Percentiles rank a stretch among this genome's conserved stretches.
phyloP scores from a whole-genome alignment of 2,113 vertebrate species.

The Dascyllus trimaculatus region DNA sequence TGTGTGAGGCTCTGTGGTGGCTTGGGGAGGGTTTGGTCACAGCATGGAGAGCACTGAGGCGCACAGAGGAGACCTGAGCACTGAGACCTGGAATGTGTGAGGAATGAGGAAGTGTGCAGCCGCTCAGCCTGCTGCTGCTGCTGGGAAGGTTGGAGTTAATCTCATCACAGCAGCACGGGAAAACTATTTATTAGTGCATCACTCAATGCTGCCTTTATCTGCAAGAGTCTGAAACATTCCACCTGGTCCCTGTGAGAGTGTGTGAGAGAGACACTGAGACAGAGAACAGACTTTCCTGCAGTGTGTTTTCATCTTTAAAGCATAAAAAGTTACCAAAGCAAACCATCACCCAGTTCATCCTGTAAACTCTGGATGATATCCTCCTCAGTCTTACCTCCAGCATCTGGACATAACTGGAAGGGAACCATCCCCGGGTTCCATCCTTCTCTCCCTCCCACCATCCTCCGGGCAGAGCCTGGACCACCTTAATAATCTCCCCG shows the following conservation, averaged over 20 bases:
- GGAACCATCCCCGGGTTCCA: slow-evolving; percentile 93
- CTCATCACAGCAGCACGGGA: slow-evolving; percentile 49
- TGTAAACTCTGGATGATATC: too few relatives aligned
- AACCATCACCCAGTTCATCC: too few relatives aligned
- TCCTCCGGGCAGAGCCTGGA: slow-evolving; percentile 92
- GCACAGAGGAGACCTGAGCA: slow-evolving; percentile 55
- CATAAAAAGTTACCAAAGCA: too few relatives aligned
- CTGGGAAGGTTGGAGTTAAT: slow-evolving; percentile 49
- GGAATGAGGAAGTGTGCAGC: slow-evolving; percentile 80
- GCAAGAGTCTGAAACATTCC: neutral
- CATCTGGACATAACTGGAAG: slow-evolving; percentile 94
- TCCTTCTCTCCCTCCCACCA: slow-evolving; percentile 99
- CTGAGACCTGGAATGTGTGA: slow-evolving; percentile 66
- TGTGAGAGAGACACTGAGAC: neutral
- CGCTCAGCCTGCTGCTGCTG: slow-evolving; percentile 20
- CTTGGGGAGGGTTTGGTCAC: neutral
- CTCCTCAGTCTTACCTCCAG: slow-evolving; percentile 88
- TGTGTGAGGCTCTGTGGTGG: too few relatives aligned
- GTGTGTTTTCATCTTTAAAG: too few relatives aligned
- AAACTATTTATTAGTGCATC: slow-evolving; percentile 44
- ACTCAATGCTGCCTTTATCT: slow-evolving; percentile 43
- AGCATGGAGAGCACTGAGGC: slow-evolving; percentile 33
- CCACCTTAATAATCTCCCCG: slow-evolving; percentile 91
- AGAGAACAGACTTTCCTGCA: too few relatives aligned
- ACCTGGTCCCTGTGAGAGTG: neutral